Evolutionary conservation across 1,140 invertebrate species (phyloP), one percentile per base, ranked within the genome.

Genomic region (Rhynchophorus ferrugineus): DNA sequence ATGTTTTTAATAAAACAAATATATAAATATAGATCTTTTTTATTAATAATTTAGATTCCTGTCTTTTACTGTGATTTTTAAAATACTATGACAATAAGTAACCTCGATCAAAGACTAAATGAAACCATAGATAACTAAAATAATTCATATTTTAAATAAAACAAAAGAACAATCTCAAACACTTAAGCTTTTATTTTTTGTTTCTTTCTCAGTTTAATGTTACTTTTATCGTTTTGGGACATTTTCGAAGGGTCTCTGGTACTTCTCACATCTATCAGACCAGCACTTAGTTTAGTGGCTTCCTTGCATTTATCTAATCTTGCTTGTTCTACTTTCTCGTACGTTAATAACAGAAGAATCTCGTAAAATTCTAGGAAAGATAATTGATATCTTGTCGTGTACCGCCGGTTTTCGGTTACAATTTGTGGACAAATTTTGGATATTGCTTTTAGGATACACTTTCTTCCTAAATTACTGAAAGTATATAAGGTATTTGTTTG

Each of bases 301-400:
- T 29, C 24, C 11, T 5, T 29, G 5, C 11, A 11, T 29, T 6
- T 29, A 11, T n/a, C 19, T n/a, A 14, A n/a, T 9, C 18, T 38
- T 1, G 39, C 22, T 33, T 47, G 24, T 44, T 56, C 57, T 1
- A 50, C 53, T 42, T 59, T 59, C 19, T 34, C 45, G 24, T 35
- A 49, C 1, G 57, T 67, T 67, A 33, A 62, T 36, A 36, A 66
- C 44, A 67, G 66, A 63, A 61, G 59, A 41, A 65, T 69, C 66
- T 79, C 73, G 46, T 75, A 78, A 66, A 78, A 78, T 62, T 79
- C 77, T 21, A 76, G 71, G 63, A 78, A 79, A 1, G 73, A 72
- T 8, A 79, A 56, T 49, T 71, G 61, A 52, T 76, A 72, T 38
- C 73, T 63, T 34, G 76, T 62, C 37, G 72, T 62, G 21, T 75